A percentile compares a stretch with the other conserved stretches of the same genome.
phyloP scores from a whole-genome alignment of 2,113 vertebrate genomes.

The Myiozetetes cayanensis region DNA sequence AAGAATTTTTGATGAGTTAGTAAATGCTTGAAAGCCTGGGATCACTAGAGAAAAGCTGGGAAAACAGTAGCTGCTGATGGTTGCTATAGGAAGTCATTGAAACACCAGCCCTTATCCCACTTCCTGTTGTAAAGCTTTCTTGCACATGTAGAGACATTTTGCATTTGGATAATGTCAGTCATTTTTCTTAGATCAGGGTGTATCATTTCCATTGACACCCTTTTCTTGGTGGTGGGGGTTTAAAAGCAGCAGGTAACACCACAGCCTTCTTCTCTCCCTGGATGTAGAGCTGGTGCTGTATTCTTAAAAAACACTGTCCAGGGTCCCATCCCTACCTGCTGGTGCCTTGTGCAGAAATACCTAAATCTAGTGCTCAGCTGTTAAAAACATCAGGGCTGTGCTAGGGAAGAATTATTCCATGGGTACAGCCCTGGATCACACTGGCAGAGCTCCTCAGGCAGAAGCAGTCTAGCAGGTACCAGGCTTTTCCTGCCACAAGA shows the following conservation, averaged over 20 bases:
- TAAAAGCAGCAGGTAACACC: background rate
- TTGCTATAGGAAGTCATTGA: background rate
- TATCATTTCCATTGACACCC: background rate
- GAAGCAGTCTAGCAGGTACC: background rate
- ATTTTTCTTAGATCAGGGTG: background rate
- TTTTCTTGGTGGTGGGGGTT: accelerated
- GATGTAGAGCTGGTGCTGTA: background rate
- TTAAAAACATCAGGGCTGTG: background rate
- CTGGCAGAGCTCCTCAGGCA: background rate
- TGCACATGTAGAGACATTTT: too few relatives aligned
- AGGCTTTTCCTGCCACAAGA: background rate
- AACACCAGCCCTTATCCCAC: background rate
- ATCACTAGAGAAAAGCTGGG: background rate
- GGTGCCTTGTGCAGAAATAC: background rate
- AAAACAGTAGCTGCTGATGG: background rate
- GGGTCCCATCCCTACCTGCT: background rate
- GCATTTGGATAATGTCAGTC: background rate
- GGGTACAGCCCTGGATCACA: background rate
- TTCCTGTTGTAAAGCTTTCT: background rate
- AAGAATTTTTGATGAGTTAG: background rate
- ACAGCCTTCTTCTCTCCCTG: background rate
- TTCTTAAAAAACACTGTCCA: background rate
- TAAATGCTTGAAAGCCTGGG: background rate
- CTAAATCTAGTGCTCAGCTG: background rate
- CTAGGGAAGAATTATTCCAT: background rate